Conservation (phyloP, 2,113 vertebrate genomes). For the Falcunculus frontatus region DNA sequence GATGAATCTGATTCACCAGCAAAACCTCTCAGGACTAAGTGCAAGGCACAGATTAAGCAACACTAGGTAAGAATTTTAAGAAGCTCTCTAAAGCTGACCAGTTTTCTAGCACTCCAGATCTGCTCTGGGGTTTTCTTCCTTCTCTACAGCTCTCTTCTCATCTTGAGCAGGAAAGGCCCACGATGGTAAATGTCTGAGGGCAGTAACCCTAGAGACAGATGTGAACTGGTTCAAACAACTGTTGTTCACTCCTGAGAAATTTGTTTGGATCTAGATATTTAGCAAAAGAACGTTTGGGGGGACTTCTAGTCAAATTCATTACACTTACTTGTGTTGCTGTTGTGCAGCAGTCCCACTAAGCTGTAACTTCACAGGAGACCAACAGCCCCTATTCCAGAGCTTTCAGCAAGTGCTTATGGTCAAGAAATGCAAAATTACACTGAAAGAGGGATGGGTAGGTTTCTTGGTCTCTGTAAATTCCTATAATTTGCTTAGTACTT, state of each 20-base stretch:
- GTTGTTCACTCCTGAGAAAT: not conserved
- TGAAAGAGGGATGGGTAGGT: not conserved
- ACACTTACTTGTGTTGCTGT: not conserved
- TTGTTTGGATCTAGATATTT: not conserved
- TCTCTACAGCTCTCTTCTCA: not conserved
- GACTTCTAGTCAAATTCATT: not conserved
- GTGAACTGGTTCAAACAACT: not conserved
- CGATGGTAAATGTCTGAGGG: not conserved
- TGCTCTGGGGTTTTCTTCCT: not conserved
- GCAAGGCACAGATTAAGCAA: not conserved
- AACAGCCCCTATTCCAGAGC: not conserved
- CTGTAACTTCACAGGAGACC: not conserved
- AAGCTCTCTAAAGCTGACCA: not conserved
- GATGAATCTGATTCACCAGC: not conserved
- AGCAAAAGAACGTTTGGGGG: not conserved
- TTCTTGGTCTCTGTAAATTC: not conserved
- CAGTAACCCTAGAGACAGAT: not conserved
- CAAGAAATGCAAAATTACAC: not conserved
- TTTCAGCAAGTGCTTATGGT: not conserved
- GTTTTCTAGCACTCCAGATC: not conserved
- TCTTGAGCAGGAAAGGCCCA: not conserved
- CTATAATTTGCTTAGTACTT: not conserved
- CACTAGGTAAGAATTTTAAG: not conserved
- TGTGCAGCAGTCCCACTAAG: not conserved
- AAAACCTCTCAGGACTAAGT: not conserved